Evolutionary conservation across 1,140 invertebrate genomes (phyloP).

Genomic region (Diachasmimorpha longicaudata): DNA sequence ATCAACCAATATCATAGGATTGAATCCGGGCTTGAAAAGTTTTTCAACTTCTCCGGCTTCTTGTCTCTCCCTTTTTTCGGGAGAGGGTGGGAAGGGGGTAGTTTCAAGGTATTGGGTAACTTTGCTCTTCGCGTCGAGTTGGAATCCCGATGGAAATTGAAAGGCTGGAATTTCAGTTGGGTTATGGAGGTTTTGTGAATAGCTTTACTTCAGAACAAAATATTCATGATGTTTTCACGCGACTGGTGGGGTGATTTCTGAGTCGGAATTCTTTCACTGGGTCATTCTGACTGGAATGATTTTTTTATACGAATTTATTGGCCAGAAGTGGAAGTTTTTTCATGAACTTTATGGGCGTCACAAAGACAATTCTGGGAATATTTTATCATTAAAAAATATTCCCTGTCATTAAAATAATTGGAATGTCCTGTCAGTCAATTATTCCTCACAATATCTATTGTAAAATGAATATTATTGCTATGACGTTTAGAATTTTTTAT

Average conservation of each 20-base stretch:
- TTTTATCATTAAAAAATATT: too few relatives aligned
- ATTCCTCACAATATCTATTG: too few relatives aligned
- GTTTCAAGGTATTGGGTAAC: background rate
- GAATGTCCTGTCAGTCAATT: too few relatives aligned
- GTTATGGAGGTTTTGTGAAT: background rate
- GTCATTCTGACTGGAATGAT: background rate
- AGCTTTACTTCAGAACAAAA: background rate
- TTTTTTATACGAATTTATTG: background rate
- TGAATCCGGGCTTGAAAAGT: background rate
- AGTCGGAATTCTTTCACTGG: background rate
- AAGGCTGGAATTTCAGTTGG: background rate
- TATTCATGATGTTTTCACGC: background rate
- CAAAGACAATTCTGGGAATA: too few relatives aligned
- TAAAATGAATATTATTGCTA: too few relatives aligned
- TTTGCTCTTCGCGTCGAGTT: background rate
- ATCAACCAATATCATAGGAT: background rate
- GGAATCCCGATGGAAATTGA: constrained; percentile 6
- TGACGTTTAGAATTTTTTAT: too few relatives aligned
- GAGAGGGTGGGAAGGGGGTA: too few relatives aligned
- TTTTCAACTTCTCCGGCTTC: background rate
- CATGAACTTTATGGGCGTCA: too few relatives aligned
- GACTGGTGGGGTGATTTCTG: background rate
- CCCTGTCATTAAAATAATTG: too few relatives aligned
- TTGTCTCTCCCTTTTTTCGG: background rate
- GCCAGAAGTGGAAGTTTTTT: too few relatives aligned